Evolutionary conservation across 1,140 invertebrate genomes (phyloP).

Genomic region (Penaeus vannamei): DNA sequence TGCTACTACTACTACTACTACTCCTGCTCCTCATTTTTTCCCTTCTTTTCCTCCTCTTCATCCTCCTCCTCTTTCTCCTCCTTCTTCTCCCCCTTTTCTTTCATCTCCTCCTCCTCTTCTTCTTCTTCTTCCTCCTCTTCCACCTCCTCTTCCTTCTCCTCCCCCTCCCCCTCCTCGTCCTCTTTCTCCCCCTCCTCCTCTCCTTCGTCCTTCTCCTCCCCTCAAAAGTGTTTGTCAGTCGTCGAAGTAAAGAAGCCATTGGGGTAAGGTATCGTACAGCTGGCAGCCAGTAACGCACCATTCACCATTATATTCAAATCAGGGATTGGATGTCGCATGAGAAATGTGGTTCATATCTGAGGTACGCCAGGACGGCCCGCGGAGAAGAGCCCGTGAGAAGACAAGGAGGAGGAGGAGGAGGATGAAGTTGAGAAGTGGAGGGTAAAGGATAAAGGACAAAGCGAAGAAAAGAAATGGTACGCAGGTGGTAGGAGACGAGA

Average conservation of each 20-base stretch:
- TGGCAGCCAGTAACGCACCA: constrained; percentile 51
- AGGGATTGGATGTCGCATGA: constrained; percentile 63
- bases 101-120: no score
- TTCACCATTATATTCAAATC: constrained; percentile 66
- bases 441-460: background rate
- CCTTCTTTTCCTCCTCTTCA: no score
- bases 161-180: no score
- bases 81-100: no score
- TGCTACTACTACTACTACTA: no score
- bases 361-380: background rate
- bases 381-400: background rate
- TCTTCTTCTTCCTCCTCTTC: no score
- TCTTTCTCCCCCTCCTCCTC: no score
- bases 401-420: constrained; percentile 20
- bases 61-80: no score
- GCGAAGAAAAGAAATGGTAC: background rate
- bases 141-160: no score
- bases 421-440: constrained; percentile 17
- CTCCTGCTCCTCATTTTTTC: no score
- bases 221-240: constrained; percentile 4
- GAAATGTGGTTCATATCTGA: constrained; percentile 54
- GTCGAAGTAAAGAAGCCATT: background rate
- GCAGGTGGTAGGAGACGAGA: background rate
- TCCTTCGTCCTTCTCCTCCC: no score
- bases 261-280: constrained; percentile 29